Evolutionary conservation across 2,113 vertebrate species (phyloP), one percentile per base, ranked within the genome.

Genomic region (Vicugna pacos): DNA sequence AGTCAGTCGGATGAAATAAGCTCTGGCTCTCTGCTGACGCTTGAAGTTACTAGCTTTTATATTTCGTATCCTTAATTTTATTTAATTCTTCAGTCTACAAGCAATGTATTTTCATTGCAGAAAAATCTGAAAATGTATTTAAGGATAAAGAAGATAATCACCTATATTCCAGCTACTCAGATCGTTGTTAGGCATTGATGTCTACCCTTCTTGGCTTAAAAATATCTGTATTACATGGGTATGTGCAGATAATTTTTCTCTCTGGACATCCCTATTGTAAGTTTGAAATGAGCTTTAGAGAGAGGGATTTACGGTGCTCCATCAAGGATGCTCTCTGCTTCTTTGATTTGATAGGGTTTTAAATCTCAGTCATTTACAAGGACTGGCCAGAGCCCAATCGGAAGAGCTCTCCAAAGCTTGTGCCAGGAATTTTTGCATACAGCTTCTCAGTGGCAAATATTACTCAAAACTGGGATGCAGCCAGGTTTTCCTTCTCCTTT

Each of bases 371-470:
- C 69, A 30, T 89, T 96, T 94, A 75, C 60, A 90, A 94, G 64
- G 38, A 60, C 79, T 94, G 93, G 93, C 95, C 24, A 54, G 72
- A 35, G n/a, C 94, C 95, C 93, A 92, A 26, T 83, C 82, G 14
- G 95, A 97, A 96, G 94, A 93, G 67, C 81, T 85, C 83, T 93
- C 85, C 69, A 65, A 62, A 77, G 50, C 52, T 16, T 35, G 22
- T 95, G 95, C 96, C 97, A 96, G 94, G 96, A 98, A 92, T 94
- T 83, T 94, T 81, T 97, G 91, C 95, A 80, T 93, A 32, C 77
- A 91, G 93, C 82, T 89, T 96, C 89, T 93, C 93, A 86, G 79
- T 97, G 98, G 97, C 98, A 95, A 92, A 79, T 96, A 65, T 96
- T 96, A 96, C 91, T 97, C 95, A 96, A 94, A 94, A 84, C 64